A percentile compares a stretch with the other conserved stretches of the same genome.
Conservation (phyloP, 2,888 invertebrate genomes). For the Drosophila percnosoma region DNA sequence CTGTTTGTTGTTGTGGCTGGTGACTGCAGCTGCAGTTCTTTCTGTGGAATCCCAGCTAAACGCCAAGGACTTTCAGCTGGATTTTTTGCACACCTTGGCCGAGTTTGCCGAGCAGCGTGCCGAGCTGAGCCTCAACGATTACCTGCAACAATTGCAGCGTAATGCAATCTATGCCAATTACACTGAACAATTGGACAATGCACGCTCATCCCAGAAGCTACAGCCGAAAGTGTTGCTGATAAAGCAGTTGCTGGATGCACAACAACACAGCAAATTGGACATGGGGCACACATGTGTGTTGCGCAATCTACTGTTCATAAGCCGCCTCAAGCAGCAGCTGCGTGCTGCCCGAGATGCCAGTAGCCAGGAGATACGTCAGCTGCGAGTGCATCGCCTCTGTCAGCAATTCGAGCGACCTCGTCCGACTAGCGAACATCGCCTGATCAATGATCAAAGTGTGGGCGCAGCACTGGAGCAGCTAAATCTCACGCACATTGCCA, state of each 20-base stretch:
- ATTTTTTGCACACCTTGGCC: constrained; percentile 54
- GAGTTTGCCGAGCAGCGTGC: constrained; percentile 48
- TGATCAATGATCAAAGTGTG: constrained; percentile 62
- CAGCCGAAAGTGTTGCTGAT: constrained; percentile 73
- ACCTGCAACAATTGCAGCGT: constrained; percentile 55
- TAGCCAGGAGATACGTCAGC: constrained; percentile 70
- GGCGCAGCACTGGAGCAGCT: constrained; percentile 45
- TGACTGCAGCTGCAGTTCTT: not conserved
- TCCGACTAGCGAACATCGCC: constrained; percentile 3
- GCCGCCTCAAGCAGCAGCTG: constrained; percentile 64
- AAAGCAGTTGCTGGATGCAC: constrained; percentile 74
- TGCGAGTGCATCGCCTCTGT: constrained; percentile 73
- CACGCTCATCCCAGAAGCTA: constrained; percentile 41
- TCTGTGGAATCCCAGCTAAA: constrained; percentile 27
- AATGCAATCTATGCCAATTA: constrained; percentile 53
- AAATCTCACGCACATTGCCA: constrained; percentile 30
- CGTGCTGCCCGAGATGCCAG: constrained; percentile 63
- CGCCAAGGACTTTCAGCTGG: constrained; percentile 62
- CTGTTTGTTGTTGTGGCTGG: constrained; percentile 27
- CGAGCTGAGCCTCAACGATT: constrained; percentile 60
- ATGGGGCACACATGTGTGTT: constrained; percentile 56
- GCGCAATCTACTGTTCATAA: constrained; percentile 74
- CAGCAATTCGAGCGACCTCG: constrained; percentile 64
- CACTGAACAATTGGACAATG: constrained; percentile 36
- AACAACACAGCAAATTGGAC: constrained; percentile 29